These are phyloP conservation scores for Scotopteryx bipunctaria DNA, from an alignment of 2,888 invertebrate species.

Conservation along the genomic window DNA sequence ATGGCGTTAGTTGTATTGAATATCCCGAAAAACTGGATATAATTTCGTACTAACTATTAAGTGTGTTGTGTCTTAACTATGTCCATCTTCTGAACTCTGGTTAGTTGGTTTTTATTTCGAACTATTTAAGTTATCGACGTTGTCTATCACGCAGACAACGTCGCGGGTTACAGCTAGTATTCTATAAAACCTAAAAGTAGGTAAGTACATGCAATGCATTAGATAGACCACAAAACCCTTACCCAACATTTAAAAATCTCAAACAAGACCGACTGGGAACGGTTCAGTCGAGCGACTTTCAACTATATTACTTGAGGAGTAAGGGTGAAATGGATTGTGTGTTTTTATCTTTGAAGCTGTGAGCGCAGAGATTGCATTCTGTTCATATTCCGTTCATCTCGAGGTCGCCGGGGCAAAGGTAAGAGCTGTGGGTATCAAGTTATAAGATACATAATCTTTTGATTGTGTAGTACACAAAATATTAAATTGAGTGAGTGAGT, in stretches of 20 bases:
- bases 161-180: too few relatives aligned
- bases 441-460: conserved; percentile 32
- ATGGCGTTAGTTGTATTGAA: too few relatives aligned
- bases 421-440: conserved; percentile 40
- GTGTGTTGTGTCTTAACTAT: too few relatives aligned
- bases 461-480: too few relatives aligned
- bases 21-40: too few relatives aligned
- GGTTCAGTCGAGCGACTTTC: conserved; percentile 21
- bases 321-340: conserved; percentile 31
- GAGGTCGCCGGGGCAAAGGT: conserved; percentile 55
- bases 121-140: too few relatives aligned
- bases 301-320: conserved; percentile 30
- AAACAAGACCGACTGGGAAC: conserved; percentile 34
- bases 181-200: too few relatives aligned
- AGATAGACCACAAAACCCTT: conserved; percentile 45
- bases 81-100: too few relatives aligned
- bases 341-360: conserved; percentile 56
- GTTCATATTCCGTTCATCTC: conserved; percentile 64
- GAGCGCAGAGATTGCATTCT: conserved; percentile 66
- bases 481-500: too few relatives aligned
- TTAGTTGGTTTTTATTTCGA: too few relatives aligned
- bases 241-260: conserved; percentile 48
- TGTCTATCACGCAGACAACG: too few relatives aligned
- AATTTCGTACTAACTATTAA: too few relatives aligned
- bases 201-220: conserved; percentile 27